Percentiles rank a stretch among this genome's conserved stretches.
These are phyloP conservation scores for Adrianichthys oophorus DNA, from an alignment of 2,797 vertebrate genomes.

Conservation along the genomic window DNA sequence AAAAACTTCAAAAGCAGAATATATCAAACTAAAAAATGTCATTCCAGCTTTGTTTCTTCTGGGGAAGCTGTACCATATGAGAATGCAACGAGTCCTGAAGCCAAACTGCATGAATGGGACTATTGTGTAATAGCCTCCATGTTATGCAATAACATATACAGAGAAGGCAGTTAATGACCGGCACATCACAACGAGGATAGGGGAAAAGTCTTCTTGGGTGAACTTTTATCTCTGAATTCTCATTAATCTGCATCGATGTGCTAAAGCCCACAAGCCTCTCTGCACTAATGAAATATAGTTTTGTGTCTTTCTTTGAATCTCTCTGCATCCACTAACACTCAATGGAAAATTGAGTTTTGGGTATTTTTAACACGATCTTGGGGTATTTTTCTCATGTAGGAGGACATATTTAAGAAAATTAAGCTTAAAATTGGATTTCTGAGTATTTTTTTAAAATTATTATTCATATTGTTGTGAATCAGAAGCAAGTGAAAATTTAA, in stretches of 20 bases:
- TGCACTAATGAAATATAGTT: slow-evolving; percentile 47
- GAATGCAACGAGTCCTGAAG: slow-evolving; percentile 37
- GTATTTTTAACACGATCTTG: neutral
- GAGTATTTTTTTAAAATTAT: too few relatives aligned
- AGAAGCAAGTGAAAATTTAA: too few relatives aligned
- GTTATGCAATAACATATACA: slow-evolving; percentile 62
- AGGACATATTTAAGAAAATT: too few relatives aligned
- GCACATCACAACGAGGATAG: slow-evolving; percentile 26
- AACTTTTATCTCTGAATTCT: slow-evolving; percentile 44
- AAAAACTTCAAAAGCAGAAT: slow-evolving; percentile 36
- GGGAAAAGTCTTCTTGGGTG: slow-evolving; percentile 51
- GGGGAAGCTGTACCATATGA: slow-evolving; percentile 47
- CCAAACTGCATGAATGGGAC: slow-evolving; percentile 55
- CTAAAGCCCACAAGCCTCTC: slow-evolving; percentile 23
- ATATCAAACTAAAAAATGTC: slow-evolving; percentile 48
- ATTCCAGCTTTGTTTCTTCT: slow-evolving; percentile 55
- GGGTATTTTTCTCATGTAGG: too few relatives aligned
- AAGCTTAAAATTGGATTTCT: too few relatives aligned
- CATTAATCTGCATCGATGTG: slow-evolving; percentile 39
- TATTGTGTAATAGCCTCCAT: slow-evolving; percentile 69
- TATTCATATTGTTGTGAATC: too few relatives aligned
- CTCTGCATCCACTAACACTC: neutral
- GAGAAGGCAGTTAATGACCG: slow-evolving; percentile 60
- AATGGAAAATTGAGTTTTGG: slow-evolving; percentile 10
- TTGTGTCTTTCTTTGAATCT: slow-evolving; percentile 22